Evolutionary conservation across 1,140 invertebrate genomes (phyloP).

Genomic region (Lepidurus apus): DNA sequence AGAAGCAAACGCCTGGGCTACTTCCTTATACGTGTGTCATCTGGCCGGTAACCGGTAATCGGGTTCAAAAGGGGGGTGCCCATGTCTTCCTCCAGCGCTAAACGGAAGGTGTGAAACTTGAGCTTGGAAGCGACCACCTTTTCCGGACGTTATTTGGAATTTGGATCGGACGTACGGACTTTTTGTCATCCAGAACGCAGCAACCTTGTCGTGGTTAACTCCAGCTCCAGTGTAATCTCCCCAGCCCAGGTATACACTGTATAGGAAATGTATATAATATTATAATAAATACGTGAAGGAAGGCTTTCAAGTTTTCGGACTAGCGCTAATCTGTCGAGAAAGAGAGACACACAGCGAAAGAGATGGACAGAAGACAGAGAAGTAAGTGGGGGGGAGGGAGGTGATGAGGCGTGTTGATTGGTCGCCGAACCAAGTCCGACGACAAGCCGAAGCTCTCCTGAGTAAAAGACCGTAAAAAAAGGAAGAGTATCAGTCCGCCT

Average conservation of each 20-base stretch:
- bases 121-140: not conserved
- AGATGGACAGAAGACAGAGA: not conserved
- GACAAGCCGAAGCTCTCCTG: not conserved
- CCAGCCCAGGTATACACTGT: not conserved
- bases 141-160: conserved; percentile 2
- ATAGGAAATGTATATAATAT: too few species aligned
- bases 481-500: not conserved
- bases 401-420: conserved; percentile 9
- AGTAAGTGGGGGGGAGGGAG: not conserved
- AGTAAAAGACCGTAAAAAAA: not conserved
- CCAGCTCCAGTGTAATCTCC: not conserved
- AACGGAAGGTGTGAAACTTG: conserved; percentile 18
- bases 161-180: not conserved
- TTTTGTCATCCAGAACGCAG: not conserved
- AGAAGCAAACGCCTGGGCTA: too few species aligned
- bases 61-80: not conserved
- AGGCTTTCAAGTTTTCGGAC: not conserved
- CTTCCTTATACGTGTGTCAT: not conserved
- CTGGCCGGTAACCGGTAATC: not conserved
- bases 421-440: not conserved
- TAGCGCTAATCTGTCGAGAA: not conserved
- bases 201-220: too few species aligned
- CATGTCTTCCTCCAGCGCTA: not conserved
- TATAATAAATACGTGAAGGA: not conserved
- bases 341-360: not conserved